These are phyloP conservation scores for Dasypogon diadema DNA, from an alignment of 2,888 invertebrate species.

Conservation along the genomic window DNA sequence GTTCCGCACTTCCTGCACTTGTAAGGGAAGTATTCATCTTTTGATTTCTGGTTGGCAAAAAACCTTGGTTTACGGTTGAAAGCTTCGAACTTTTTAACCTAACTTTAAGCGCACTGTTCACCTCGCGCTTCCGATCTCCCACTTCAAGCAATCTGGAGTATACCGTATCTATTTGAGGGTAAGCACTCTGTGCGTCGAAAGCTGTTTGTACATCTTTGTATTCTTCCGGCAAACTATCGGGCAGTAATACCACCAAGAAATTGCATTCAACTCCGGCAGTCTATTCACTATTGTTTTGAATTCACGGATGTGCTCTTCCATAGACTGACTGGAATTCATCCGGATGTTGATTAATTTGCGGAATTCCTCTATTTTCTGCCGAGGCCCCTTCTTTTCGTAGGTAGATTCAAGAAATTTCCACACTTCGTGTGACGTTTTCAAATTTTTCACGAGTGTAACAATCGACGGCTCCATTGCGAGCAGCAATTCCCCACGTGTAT, in stretches of 20 bases:
- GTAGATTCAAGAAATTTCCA: not conserved
- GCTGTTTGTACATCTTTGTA: too few species aligned
- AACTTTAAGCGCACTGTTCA: not conserved
- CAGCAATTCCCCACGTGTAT: too few species aligned
- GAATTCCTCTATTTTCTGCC: constrained; percentile 31
- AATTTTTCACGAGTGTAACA: not conserved
- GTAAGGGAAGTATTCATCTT: not conserved
- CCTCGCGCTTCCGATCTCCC: too few species aligned
- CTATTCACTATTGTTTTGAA: constrained; percentile 33
- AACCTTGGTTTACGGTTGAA: not conserved
- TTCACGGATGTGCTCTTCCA: constrained; percentile 46
- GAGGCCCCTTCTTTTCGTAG: constrained; percentile 3
- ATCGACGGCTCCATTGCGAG: not conserved
- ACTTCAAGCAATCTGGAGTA: too few species aligned
- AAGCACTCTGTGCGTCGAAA: too few species aligned
- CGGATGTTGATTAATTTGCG: constrained; percentile 29
- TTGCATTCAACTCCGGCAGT: constrained; percentile 27
- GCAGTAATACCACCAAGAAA: too few species aligned
- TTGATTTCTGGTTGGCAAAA: too few species aligned
- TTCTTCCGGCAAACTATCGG: too few species aligned
- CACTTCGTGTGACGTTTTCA: not conserved
- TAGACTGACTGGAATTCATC: constrained; percentile 18
- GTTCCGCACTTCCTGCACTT: not conserved
- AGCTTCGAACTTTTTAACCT: not conserved
- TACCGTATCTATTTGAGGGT: too few species aligned